These are phyloP conservation scores for Ahaetulla prasina DNA, from an alignment of 2,113 vertebrate species.

Conservation along the genomic window DNA sequence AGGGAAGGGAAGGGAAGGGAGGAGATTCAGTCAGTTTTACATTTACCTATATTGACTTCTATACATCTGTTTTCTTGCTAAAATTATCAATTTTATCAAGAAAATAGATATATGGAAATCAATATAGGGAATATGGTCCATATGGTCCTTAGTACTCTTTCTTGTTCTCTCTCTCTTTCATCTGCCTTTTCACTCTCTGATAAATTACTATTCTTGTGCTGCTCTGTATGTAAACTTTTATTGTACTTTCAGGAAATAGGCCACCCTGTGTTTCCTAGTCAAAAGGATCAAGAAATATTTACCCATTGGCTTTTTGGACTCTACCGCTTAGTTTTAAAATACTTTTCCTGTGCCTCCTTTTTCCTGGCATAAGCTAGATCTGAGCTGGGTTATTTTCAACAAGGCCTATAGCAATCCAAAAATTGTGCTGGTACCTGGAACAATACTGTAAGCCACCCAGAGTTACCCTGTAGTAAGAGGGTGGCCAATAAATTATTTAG, in stretches of 20 bases:
- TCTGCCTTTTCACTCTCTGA: background rate
- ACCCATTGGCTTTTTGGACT: background rate
- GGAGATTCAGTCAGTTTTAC: background rate
- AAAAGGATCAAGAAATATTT: background rate
- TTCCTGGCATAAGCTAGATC: background rate
- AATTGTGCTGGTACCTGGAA: background rate
- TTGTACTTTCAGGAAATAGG: background rate
- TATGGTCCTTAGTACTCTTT: background rate
- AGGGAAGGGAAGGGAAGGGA: background rate
- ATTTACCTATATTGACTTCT: background rate
- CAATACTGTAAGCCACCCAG: background rate
- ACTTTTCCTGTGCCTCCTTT: background rate
- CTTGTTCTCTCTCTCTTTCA: background rate
- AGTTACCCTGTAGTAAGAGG: background rate
- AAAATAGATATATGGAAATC: too few species aligned
- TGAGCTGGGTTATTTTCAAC: background rate
- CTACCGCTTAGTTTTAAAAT: background rate
- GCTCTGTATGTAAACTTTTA: background rate
- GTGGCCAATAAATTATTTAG: background rate
- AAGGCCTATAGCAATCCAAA: background rate
- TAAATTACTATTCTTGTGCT: background rate
- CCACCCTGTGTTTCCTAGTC: background rate
- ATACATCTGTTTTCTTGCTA: background rate
- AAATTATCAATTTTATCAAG: background rate
- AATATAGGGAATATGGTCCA: too few species aligned